Base-by-base conservation (phyloP, 2,888 invertebrate species). In the Monoplex corrugatus region DNA sequence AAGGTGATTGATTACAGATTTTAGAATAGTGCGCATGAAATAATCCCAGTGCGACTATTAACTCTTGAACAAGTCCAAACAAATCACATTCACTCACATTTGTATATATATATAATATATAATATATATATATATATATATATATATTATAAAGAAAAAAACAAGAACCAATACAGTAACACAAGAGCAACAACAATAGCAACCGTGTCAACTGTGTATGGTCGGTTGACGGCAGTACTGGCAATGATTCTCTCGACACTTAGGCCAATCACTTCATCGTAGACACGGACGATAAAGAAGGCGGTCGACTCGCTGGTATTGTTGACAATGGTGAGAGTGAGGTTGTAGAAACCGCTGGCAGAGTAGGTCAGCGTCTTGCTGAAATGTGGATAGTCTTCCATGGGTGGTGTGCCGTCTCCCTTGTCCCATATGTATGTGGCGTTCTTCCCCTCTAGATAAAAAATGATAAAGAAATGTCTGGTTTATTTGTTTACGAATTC, bases 351-450 rank as follows among this genome's bases (percentile, higher is more conserved):
- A 13, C 94, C 94, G 0, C 89, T 57, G 0, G 87, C 23, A 19
- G 89, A 38, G 89, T 93, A 95, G 0, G 90, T 89, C 89, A 94
- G 91, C 0, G 91, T 87, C 50, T 89, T 89, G 83, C 90, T 45
- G 16, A 0, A 2, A 8, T 3, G 3, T 16, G 2, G 13, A 19
- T 13, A 38, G 84, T 89, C 50, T 28, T 32, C 45, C 3, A 87
- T 32, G n/a, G 10, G 32, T 3, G 84, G 57, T 23, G 82, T 89
- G 2, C 94, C 95, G 89, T 95, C 94, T 6, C 94, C 95, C 87
- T 95, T 93, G 86, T 94, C 91, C 95, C 95, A 95, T 38, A 90
- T 91, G 90, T 94, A 95, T 28, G 90, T 92, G 16, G 95, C 92
- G 88, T 94, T 92, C 78, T 92, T 92, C n/a, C n/a, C n/a, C n/a